phyloP scores from a whole-genome alignment of 2,797 vertebrate species.

The Tangara arthus region DNA sequence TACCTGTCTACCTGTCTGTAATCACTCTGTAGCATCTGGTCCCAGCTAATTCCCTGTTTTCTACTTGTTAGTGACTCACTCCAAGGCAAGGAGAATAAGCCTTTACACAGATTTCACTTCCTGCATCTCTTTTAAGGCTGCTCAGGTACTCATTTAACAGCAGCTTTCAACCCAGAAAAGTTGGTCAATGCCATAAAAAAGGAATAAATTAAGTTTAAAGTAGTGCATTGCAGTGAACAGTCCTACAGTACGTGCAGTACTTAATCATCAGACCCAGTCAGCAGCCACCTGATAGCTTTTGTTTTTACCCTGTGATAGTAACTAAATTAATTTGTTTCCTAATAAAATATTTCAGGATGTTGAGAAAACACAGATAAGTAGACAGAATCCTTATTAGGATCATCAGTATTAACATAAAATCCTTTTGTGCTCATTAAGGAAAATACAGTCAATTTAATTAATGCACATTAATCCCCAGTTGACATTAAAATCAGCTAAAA shows the following conservation, averaged over 20 bases:
- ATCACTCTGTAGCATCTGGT: background rate
- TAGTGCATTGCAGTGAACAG: background rate
- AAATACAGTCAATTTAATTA: conserved; percentile 98
- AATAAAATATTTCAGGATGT: conserved; percentile 88
- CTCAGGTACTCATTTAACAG: background rate
- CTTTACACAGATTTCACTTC: background rate
- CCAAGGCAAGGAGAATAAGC: background rate
- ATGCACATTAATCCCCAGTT: conserved; percentile 92
- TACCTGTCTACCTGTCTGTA: conserved; percentile 43
- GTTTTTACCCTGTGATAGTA: conserved; percentile 59
- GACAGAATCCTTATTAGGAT: conserved; percentile 87
- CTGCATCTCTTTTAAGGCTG: background rate
- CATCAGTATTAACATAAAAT: conserved; percentile 94
- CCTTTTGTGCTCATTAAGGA: conserved; percentile 93
- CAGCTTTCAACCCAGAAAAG: background rate
- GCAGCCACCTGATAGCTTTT: conserved; percentile 67
- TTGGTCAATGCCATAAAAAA: background rate
- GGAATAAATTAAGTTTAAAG: background rate
- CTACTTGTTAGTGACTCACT: background rate
- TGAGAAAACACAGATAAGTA: conserved; percentile 88
- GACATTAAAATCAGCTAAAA: conserved; percentile 93
- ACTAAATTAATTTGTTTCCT: conserved; percentile 82
- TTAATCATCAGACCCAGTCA: conserved; percentile 38
- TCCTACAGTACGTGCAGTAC: background rate
- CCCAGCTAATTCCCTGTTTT: background rate